Percentiles rank a stretch among this genome's conserved stretches.
phyloP scores from a whole-genome alignment of 2,797 vertebrate species.

The Mormyrus proboscirostris region DNA sequence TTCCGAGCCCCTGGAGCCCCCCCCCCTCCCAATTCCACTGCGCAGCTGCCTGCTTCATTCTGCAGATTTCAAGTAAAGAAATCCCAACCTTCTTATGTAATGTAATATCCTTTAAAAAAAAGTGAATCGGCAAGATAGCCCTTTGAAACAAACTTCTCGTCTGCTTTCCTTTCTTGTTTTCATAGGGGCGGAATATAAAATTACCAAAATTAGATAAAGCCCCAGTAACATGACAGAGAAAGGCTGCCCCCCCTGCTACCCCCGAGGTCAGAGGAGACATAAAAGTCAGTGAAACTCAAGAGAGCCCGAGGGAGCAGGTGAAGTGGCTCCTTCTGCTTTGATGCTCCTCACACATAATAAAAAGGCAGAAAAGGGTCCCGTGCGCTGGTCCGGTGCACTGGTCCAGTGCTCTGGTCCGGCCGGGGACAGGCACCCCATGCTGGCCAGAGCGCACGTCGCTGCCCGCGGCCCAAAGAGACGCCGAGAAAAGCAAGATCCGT shows the following conservation, averaged over 20 bases:
- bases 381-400: neutral
- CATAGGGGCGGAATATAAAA: slow-evolving; percentile 25
- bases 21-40: neutral
- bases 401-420: neutral
- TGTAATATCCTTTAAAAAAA: slow-evolving; percentile 15
- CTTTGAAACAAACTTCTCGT: slow-evolving; percentile 25
- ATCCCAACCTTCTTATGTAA: slow-evolving; percentile 22
- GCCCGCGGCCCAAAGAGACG: neutral
- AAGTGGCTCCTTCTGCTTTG: slow-evolving; percentile 16
- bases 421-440: neutral
- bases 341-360: slow-evolving; percentile 25
- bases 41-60: neutral
- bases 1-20: neutral
- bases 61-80: slow-evolving; percentile 15
- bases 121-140: slow-evolving; percentile 21
- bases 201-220: slow-evolving; percentile 35
- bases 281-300: slow-evolving; percentile 28
- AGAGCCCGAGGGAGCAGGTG: slow-evolving; percentile 24
- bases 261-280: slow-evolving; percentile 21
- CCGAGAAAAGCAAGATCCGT: neutral
- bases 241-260: neutral
- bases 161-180: slow-evolving; percentile 21
- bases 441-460: neutral
- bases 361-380: slow-evolving; percentile 16
- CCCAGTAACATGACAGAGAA: slow-evolving; percentile 27